A percentile compares a stretch with the other conserved stretches of the same genome.
Evolutionary conservation across 2,888 invertebrate genomes (phyloP).

Genomic region (Malthinus flaveolus): DNA sequence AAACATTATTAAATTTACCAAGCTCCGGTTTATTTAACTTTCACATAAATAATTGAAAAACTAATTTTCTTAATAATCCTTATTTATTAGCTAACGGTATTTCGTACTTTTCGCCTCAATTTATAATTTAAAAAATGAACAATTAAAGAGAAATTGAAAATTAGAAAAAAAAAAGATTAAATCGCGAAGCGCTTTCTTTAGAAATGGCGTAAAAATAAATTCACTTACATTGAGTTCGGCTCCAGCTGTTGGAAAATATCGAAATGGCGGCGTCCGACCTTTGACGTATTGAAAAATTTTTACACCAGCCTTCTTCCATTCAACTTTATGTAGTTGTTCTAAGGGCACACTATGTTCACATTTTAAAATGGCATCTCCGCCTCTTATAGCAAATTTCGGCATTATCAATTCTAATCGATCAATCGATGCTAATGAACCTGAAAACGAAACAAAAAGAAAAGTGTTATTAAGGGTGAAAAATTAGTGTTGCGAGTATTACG

Average conservation of each 20-base stretch:
- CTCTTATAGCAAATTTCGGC: slow-evolving; percentile 70
- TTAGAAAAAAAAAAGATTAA: too few species aligned
- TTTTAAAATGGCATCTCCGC: slow-evolving; percentile 69
- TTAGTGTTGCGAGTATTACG: too few species aligned
- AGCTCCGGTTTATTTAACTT: too few species aligned
- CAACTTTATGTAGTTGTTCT: slow-evolving; percentile 77
- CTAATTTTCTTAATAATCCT: too few species aligned
- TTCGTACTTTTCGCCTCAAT: too few species aligned
- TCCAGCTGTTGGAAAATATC: slow-evolving; percentile 68
- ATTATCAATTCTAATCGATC: slow-evolving; percentile 52
- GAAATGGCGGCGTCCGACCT: slow-evolving; percentile 75
- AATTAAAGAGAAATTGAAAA: too few species aligned
- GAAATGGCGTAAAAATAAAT: background rate
- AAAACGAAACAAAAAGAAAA: slow-evolving; percentile 31
- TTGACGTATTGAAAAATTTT: slow-evolving; percentile 83
- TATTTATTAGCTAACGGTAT: too few species aligned
- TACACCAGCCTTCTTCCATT: slow-evolving; percentile 69
- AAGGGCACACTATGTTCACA: slow-evolving; percentile 77
- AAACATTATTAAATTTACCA: too few species aligned
- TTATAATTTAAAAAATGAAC: too few species aligned
- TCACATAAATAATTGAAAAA: too few species aligned
- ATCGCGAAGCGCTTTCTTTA: too few species aligned
- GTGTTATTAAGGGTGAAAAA: background rate
- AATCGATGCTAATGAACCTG: slow-evolving; percentile 49
- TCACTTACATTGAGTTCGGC: slow-evolving; percentile 75